phyloP scores from a whole-genome alignment of 92 coral and sea anemone genomes.

The Hydrozoanthus gracilis region DNA sequence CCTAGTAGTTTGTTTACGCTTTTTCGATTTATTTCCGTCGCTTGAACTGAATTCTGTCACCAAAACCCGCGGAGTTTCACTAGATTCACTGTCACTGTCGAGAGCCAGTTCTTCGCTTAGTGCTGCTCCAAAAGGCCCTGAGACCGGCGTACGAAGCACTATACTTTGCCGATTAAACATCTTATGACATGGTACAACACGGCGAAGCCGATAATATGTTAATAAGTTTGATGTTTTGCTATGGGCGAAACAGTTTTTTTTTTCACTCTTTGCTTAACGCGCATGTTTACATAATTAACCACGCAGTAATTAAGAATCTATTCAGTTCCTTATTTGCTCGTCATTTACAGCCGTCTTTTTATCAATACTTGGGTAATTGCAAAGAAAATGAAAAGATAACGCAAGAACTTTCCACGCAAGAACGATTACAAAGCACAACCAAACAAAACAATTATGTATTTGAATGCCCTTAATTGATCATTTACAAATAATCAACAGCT shows the following conservation, averaged over 20 bases:
- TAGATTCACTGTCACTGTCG: not conserved
- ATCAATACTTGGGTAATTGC: not conserved
- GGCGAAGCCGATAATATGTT: not conserved
- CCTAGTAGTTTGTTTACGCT: not conserved
- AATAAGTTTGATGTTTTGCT: not conserved
- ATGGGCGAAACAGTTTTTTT: not conserved
- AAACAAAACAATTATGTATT: no score
- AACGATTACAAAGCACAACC: no score
- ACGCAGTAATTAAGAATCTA: not conserved
- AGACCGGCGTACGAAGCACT: conserved; percentile 1
- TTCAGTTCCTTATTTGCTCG: not conserved
- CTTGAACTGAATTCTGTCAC: not conserved
- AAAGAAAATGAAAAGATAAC: not conserved
- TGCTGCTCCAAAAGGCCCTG: not conserved
- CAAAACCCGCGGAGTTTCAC: not conserved
- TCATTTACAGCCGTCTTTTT: not conserved
- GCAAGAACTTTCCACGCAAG: not conserved
- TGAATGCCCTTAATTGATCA: no score
- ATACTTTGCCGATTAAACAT: not conserved
- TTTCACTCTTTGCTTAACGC: not conserved
- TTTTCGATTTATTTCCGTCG: not conserved
- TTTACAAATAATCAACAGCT: no score
- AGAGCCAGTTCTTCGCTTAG: not conserved
- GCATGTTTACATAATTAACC: not conserved
- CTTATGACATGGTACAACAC: not conserved